Base-by-base conservation (phyloP, 1,140 invertebrate species). In the Pogonognathellus flavescens region DNA sequence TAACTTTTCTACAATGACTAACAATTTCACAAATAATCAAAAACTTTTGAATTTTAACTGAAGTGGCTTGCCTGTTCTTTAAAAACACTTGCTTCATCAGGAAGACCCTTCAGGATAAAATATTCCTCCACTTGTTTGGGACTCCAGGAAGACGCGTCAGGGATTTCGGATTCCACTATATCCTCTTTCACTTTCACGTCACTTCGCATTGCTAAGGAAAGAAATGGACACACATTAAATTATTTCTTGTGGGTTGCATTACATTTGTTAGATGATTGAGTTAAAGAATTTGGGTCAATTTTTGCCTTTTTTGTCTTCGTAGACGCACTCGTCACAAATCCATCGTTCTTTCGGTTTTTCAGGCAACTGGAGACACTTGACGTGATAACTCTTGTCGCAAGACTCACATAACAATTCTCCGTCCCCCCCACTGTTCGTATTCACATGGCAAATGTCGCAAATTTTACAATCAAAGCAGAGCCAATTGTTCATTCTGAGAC, bases 111-210 rank as follows among this genome's bases (percentile, higher is more conserved):
- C 86, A 94, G 92, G 9, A 91, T 91, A 89, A 97, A 95, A 91
- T 96, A 97, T 20, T 94, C 92, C 89, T 94, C 95, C 1, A 97
- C 96, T 90, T 97, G 94, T 86, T 95, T 93, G 10, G 93, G 93
- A 6, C 93, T 94, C 80, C 80, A 81, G 5, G 50, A 49, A n/a
- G 81, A 82, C 1, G 81, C 81, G 49, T 82, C 81, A 0, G 81
- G 81, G 49, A 82, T 82, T 57, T 59, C 53, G 18, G 25, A 82
- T 31, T 59, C 55, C 13, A 11, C 8, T 2, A 8, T 31, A 10
- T 82, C 81, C 0, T 49, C 57, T 50, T 18, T 50, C 1, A 13
- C 50, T 11, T n/a, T 81, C 9, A 16, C 52, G 11, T 81, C 80
- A 22, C 52, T 22, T 10, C 25, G 50, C 50, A 53, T 50, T 81